phyloP scores from a whole-genome alignment of 2,797 vertebrate genomes.

The Apogon talboti region DNA sequence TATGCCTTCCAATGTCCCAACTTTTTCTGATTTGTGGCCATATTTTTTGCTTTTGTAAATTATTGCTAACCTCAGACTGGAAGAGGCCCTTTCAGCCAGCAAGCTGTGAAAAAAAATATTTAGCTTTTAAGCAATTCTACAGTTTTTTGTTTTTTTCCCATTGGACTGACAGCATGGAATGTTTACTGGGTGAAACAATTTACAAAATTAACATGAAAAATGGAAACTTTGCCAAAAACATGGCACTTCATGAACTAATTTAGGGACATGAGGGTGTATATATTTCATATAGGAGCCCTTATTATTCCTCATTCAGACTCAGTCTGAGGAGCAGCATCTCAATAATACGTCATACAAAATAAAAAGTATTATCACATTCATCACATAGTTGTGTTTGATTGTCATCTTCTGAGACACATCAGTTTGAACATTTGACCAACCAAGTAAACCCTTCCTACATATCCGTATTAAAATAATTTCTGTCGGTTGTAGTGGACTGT shows the following conservation, averaged over 20 bases:
- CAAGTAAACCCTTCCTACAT: conserved; percentile 36
- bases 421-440: conserved; percentile 44
- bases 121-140: conserved; percentile 44
- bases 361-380: conserved; percentile 75
- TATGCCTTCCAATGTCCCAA: too few relatives aligned
- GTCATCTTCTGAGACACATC: conserved; percentile 72
- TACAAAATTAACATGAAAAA: conserved; percentile 12
- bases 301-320: conserved; percentile 76
- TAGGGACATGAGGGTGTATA: conserved; percentile 50
- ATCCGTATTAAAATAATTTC: conserved; percentile 56
- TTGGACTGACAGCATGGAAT: conserved; percentile 69
- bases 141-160: conserved; percentile 34
- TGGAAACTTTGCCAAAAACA: conserved; percentile 40
- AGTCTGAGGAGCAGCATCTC: conserved; percentile 81
- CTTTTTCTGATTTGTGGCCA: too few relatives aligned
- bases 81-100: conserved; percentile 55
- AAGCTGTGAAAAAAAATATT: conserved; percentile 27
- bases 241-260: conserved; percentile 41
- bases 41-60: conserved; percentile 63
- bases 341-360: conserved; percentile 66
- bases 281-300: conserved; percentile 80
- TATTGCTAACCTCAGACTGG: conserved; percentile 83
- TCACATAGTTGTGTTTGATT: conserved; percentile 78
- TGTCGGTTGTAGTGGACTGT: conserved; percentile 51
- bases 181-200: conserved; percentile 54